Percentiles rank a stretch among this genome's conserved stretches.
Evolutionary conservation across 2,888 invertebrate species (phyloP).

Genomic region (Mongoloraphidia duomilia): DNA sequence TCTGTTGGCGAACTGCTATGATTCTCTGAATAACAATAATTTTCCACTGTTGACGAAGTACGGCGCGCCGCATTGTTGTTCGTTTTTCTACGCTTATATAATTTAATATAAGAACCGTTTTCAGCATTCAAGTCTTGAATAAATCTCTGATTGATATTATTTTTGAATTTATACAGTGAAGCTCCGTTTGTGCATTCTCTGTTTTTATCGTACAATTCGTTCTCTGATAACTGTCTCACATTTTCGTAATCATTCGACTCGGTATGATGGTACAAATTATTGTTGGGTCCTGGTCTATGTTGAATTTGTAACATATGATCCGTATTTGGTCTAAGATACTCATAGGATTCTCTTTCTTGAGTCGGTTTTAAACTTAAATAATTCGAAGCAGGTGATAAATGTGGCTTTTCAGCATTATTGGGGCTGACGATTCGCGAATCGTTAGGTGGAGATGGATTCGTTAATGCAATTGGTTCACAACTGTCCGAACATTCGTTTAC

Average conservation of each 20-base stretch:
- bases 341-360: not conserved
- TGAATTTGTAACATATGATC: not conserved
- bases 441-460: not conserved
- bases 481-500: not conserved
- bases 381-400: not conserved
- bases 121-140: conserved; percentile 30
- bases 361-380: too few species aligned
- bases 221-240: conserved; percentile 29
- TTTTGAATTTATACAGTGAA: conserved; percentile 83
- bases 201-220: conserved; percentile 16
- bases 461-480: not conserved
- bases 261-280: not conserved
- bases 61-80: not conserved
- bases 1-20: conserved; percentile 11
- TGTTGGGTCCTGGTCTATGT: conserved; percentile 1
- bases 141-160: conserved; percentile 82
- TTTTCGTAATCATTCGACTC: conserved; percentile 17
- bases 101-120: conserved; percentile 11
- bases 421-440: not conserved
- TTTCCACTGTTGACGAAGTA: not conserved
- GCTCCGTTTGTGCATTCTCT: conserved; percentile 18
- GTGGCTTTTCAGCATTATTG: not conserved
- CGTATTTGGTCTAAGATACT: not conserved
- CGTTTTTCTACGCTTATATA: conserved; percentile 3
- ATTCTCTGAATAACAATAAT: conserved; percentile 9